A percentile compares a stretch with the other conserved stretches of the same genome.
These are phyloP conservation scores for Epistrophella euchroma DNA, from an alignment of 2,888 invertebrate genomes.

Conservation along the genomic window DNA sequence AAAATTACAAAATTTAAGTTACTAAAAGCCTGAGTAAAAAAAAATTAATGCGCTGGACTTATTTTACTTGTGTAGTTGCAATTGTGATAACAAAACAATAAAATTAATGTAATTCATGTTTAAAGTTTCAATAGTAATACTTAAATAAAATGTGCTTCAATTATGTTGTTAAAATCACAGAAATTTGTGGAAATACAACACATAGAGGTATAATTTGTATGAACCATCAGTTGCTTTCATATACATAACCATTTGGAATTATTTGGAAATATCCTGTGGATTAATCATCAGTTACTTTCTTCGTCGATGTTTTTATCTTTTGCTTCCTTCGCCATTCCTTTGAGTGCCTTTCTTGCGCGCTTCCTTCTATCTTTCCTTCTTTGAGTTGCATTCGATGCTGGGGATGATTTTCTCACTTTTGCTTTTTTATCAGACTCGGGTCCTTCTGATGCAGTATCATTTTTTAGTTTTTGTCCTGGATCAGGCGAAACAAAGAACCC, in stretches of 20 bases:
- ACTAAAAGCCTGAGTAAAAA: too few species aligned
- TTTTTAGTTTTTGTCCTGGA: slow-evolving; percentile 66
- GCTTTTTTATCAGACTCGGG: background rate
- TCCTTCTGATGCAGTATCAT: slow-evolving; percentile 35
- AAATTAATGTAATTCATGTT: background rate
- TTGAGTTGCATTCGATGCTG: background rate
- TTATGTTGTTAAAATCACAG: slow-evolving; percentile 12
- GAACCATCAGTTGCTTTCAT: background rate
- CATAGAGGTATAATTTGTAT: background rate
- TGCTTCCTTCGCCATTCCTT: background rate
- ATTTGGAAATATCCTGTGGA: too few species aligned
- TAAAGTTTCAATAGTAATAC: background rate
- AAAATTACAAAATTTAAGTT: too few species aligned
- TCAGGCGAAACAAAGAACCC: slow-evolving; percentile 79
- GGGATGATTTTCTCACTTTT: background rate
- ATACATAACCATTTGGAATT: too few species aligned
- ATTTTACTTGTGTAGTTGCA: background rate
- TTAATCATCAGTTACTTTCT: slow-evolving; percentile 1
- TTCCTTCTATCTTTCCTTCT: background rate
- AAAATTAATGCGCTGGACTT: background rate
- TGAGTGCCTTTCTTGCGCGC: background rate
- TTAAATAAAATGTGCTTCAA: background rate
- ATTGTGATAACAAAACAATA: background rate
- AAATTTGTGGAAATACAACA: background rate
- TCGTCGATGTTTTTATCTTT: background rate